Percentiles rank a stretch among this genome's conserved stretches.
These are phyloP conservation scores for Pyxicephalus adspersus DNA, from an alignment of 2,113 vertebrate genomes.

Conservation along the genomic window DNA sequence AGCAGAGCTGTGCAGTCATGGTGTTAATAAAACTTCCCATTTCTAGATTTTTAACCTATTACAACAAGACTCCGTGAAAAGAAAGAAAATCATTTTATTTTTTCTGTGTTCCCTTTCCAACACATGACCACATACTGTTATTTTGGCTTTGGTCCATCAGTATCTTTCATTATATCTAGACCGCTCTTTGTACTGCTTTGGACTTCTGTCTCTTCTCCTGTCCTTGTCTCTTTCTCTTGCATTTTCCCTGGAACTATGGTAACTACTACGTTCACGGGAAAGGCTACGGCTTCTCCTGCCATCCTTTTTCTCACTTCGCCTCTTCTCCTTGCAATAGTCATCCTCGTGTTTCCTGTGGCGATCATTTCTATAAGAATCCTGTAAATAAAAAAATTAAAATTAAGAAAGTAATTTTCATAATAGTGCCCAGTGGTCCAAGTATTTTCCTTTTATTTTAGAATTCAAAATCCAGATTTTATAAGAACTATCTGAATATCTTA, in stretches of 20 bases:
- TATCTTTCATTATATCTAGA: constrained; percentile 20
- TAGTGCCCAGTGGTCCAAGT: too few relatives aligned
- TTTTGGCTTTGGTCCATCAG: not conserved
- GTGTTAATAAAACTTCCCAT: too few relatives aligned
- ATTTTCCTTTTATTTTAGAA: too few relatives aligned
- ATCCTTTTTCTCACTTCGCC: constrained; percentile 22
- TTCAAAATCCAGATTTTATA: too few relatives aligned
- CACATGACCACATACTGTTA: not conserved
- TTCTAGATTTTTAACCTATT: too few relatives aligned
- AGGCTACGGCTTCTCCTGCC: constrained; percentile 2
- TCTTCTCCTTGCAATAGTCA: constrained; percentile 40
- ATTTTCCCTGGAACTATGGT: constrained; percentile 33
- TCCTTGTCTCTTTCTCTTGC: constrained; percentile 17
- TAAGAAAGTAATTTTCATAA: not conserved
- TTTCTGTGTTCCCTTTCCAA: too few relatives aligned
- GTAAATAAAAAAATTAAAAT: not conserved
- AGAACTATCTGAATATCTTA: too few relatives aligned
- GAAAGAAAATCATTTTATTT: too few relatives aligned
- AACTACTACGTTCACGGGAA: constrained; percentile 12
- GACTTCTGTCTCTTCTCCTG: constrained; percentile 21
- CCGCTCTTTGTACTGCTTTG: constrained; percentile 16
- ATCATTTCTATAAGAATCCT: constrained; percentile 13
- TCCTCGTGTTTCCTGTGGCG: constrained; percentile 15
- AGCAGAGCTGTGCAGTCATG: too few relatives aligned
- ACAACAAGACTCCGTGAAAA: too few relatives aligned